Evolutionary conservation across 1,140 invertebrate species (phyloP).

Genomic region (Aphelenchoides avenae): DNA sequence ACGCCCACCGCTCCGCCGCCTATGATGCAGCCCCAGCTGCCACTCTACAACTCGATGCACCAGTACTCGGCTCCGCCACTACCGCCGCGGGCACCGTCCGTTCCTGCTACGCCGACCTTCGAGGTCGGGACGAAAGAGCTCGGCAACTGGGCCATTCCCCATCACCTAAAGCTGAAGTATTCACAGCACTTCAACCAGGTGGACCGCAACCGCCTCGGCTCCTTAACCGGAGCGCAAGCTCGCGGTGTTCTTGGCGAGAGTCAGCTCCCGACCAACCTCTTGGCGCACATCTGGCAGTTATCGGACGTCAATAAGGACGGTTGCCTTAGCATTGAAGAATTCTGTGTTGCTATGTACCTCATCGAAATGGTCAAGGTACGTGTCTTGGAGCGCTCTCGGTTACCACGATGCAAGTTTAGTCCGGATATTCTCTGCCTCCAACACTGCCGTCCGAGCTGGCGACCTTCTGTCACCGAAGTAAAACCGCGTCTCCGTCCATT

Average conservation of each 20-base stretch:
- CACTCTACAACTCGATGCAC: not conserved
- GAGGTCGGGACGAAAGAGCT: slow-evolving; percentile 38
- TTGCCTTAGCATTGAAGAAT: slow-evolving; percentile 53
- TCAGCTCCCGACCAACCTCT: slow-evolving; percentile 76
- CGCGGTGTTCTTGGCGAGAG: slow-evolving; percentile 88
- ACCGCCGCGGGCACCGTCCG: slow-evolving; percentile 9
- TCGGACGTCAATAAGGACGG: slow-evolving; percentile 58
- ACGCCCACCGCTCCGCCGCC: slow-evolving; percentile 5
- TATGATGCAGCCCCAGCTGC: slow-evolving; percentile 14
- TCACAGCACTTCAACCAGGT: slow-evolving; percentile 81
- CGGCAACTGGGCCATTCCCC: slow-evolving; percentile 59
- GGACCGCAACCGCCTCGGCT: slow-evolving; percentile 45
- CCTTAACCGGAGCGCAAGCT: slow-evolving; percentile 70
- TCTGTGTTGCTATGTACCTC: slow-evolving; percentile 56
- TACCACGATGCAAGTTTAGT: slow-evolving; percentile 28
- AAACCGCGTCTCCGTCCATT: slow-evolving; percentile 32
- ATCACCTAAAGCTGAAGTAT: slow-evolving; percentile 83
- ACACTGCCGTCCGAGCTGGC: slow-evolving; percentile 47
- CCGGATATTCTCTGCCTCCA: slow-evolving; percentile 47
- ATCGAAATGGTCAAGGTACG: slow-evolving; percentile 57
- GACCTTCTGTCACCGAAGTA: slow-evolving; percentile 30
- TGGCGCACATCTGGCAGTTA: slow-evolving; percentile 86
- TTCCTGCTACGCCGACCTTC: slow-evolving; percentile 10
- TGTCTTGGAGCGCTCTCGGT: not conserved
- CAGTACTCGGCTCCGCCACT: slow-evolving; percentile 1